Base-by-base conservation (phyloP, 2,888 invertebrate species). In the Scotopteryx bipunctaria region DNA sequence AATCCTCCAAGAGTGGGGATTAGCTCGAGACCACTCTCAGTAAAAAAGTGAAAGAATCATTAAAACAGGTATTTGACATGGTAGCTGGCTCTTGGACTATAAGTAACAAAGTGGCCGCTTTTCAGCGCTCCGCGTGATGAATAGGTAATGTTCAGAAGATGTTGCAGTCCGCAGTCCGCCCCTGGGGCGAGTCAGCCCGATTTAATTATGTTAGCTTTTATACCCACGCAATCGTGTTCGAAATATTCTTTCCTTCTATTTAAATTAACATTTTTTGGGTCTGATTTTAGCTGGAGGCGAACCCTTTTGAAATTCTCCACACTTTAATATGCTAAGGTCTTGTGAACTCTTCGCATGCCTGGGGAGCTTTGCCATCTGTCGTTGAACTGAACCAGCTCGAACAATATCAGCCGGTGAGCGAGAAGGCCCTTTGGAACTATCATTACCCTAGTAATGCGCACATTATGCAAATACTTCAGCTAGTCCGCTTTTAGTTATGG, bases 131-230 rank as follows among this genome's bases (percentile, higher is more conserved):
- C 68, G 64, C 66, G 74, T 81, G 82, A 83, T 80, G 79, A 78
- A 83, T 83, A 74, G 78, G 72, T 79, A 77, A 82, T 78, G 78
- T 76, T 59, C 66, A 63, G 66, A 71, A 71, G 71, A 74, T 71
- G 71, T 71, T 70, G 69, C 61, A 60, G 59, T 55, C 64, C 67
- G 25, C 33, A 50, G 59, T 41, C 51, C 53, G 48, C 38, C 61
- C 73, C 71, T 64, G 55, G 63, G 66, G 66, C 63, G 67, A 70
- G 67, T 69, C 68, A 61, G 68, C 63, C 62, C 64, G 70, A 76
- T 71, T 76, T 77, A 77, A 75, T 75, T 73, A 69, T 71, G 70
- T 71, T 67, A 69, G 69, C 69, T 66, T 72, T 71, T 67, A 69
- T 67, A 64, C 54, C 64, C 63, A 61, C 64, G 60, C 61, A 66